phyloP scores from a whole-genome alignment of 1,140 invertebrate species.

The Eurosta solidaginis region DNA sequence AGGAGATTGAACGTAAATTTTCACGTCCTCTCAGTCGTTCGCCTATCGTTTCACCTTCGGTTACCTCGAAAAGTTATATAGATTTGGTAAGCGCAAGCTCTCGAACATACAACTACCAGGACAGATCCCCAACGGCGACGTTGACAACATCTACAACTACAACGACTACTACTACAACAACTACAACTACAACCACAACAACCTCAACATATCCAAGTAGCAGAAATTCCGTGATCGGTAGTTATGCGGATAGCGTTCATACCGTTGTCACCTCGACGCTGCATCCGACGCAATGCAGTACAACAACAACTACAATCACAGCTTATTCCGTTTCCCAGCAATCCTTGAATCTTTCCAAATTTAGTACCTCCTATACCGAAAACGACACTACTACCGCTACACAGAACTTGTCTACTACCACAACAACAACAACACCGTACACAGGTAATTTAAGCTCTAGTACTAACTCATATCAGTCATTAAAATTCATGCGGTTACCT shows the following conservation, averaged over 20 bases:
- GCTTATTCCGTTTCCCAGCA: neutral
- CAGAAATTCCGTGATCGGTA: neutral
- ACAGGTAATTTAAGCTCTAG: conserved; percentile 33
- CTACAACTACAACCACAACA: neutral
- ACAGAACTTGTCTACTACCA: neutral
- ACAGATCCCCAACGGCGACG: neutral
- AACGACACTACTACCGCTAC: neutral
- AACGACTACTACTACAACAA: neutral
- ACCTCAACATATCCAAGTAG: neutral
- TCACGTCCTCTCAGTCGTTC: conserved; percentile 47
- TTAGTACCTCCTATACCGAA: conserved; percentile 10
- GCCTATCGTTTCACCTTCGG: conserved; percentile 47
- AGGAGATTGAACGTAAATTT: conserved; percentile 52
- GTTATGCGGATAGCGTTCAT: neutral
- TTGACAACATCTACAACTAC: neutral
- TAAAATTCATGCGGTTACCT: neutral
- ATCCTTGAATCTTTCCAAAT: neutral
- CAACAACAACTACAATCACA: neutral
- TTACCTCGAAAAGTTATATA: conserved; percentile 47
- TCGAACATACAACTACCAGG: neutral
- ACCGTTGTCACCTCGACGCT: neutral
- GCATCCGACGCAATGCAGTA: neutral
- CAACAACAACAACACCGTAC: no score
- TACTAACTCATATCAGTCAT: neutral
- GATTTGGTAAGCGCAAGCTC: conserved; percentile 37